These are phyloP conservation scores for Drosophila micromelanica DNA, from an alignment of 1,140 invertebrate genomes.

Conservation along the genomic window DNA sequence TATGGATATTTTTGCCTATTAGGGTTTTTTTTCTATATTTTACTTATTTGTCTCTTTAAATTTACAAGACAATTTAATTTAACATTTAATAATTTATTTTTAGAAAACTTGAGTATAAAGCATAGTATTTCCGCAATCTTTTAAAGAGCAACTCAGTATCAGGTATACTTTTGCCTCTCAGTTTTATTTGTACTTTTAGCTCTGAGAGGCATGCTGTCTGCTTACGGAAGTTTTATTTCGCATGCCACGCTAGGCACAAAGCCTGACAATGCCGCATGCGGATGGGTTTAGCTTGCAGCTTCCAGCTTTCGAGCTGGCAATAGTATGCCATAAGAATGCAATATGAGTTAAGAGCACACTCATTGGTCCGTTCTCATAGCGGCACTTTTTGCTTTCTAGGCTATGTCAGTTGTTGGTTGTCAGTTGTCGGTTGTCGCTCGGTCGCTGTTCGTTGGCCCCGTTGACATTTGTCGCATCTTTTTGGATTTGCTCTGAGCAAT, in stretches of 20 bases:
- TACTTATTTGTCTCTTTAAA: too few species aligned
- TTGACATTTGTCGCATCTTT: slow-evolving; percentile 72
- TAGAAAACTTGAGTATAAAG: too few species aligned
- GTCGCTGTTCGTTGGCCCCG: slow-evolving; percentile 30
- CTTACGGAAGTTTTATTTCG: slow-evolving; percentile 80
- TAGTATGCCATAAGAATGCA: slow-evolving; percentile 41
- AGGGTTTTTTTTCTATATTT: too few species aligned
- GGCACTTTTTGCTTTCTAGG: slow-evolving; percentile 66
- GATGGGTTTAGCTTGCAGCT: slow-evolving; percentile 25
- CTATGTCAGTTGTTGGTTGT: slow-evolving; percentile 44
- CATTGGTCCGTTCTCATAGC: slow-evolving; percentile 65
- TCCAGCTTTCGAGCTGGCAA: slow-evolving; percentile 1
- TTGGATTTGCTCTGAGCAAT: slow-evolving; percentile 24
- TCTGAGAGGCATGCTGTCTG: slow-evolving; percentile 73
- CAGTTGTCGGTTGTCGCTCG: slow-evolving; percentile 16
- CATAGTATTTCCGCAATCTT: neutral
- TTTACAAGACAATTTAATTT: too few species aligned
- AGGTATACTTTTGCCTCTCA: slow-evolving; percentile 10
- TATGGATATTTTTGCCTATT: too few species aligned
- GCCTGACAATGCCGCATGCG: slow-evolving; percentile 68
- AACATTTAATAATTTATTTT: neutral
- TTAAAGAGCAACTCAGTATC: slow-evolving; percentile 17
- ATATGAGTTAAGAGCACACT: slow-evolving; percentile 67
- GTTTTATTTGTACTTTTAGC: slow-evolving; percentile 47
- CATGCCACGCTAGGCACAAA: slow-evolving; percentile 74